These are phyloP conservation scores for Apoderus coryli DNA, from an alignment of 2,888 invertebrate species.

Conservation along the genomic window DNA sequence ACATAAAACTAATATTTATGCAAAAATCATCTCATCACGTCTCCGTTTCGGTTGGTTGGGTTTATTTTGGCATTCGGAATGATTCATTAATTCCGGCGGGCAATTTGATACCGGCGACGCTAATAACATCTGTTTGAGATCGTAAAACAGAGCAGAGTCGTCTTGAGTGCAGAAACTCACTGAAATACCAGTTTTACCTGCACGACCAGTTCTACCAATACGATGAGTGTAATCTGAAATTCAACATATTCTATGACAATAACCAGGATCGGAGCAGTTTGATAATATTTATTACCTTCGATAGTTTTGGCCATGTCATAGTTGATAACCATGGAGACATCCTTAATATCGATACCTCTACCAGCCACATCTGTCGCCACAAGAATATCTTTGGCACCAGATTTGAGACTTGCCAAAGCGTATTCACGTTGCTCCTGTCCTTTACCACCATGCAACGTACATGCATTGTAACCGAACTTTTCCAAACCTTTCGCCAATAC, in stretches of 20 bases:
- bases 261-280: too few relatives aligned
- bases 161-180: conserved; percentile 96
- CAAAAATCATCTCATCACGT: conserved; percentile 90
- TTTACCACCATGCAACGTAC: conserved; percentile 98
- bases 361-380: conserved; percentile 99
- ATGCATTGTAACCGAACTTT: conserved; percentile 92
- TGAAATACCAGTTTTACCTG: conserved; percentile 93
- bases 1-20: conserved; percentile 42
- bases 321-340: conserved; percentile 97
- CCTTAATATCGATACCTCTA: conserved; percentile 99
- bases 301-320: conserved; percentile 99
- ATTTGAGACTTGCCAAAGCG: conserved; percentile 90
- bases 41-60: conserved; percentile 91
- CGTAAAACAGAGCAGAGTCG: conserved; percentile 89
- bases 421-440: conserved; percentile 99
- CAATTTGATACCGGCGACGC: conserved; percentile 87
- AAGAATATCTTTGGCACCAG: conserved; percentile 91
- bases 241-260: too few relatives aligned
- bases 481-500: conserved; percentile 93
- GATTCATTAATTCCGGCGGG: conserved; percentile 92
- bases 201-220: conserved; percentile 98
- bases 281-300: conserved; percentile 62
- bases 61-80: conserved; percentile 96
- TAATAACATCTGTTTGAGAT: conserved; percentile 83
- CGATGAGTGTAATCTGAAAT: conserved; percentile 82